Conservation (phyloP, 2,113 vertebrate genomes). For the Caranx melampygus region DNA sequence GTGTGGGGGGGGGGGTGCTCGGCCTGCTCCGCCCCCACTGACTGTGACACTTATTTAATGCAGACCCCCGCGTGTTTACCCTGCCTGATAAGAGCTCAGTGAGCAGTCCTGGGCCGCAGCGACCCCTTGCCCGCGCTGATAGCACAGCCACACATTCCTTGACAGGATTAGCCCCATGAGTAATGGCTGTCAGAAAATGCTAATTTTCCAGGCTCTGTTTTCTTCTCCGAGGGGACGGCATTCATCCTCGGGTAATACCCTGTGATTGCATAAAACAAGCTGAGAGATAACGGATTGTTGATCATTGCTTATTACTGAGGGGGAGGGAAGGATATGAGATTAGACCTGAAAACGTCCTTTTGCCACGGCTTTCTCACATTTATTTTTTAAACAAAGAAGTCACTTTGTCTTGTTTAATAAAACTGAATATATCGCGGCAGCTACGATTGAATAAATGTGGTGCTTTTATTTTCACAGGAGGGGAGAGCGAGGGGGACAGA, state of each 20-base stretch:
- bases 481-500: background rate
- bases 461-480: slow-evolving; percentile 21
- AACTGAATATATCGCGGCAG: background rate
- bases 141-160: slow-evolving; percentile 76
- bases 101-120: slow-evolving; percentile 69
- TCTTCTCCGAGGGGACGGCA: slow-evolving; percentile 64
- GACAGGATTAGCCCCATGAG: slow-evolving; percentile 77
- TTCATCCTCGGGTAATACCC: slow-evolving; percentile 65
- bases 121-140: slow-evolving; percentile 74
- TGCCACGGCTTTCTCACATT: slow-evolving; percentile 26
- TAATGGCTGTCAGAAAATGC: slow-evolving; percentile 81
- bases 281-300: slow-evolving; percentile 71
- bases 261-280: slow-evolving; percentile 65
- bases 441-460: slow-evolving; percentile 1
- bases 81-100: slow-evolving; percentile 80
- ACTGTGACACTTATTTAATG: slow-evolving; percentile 82
- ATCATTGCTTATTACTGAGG: slow-evolving; percentile 62
- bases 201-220: slow-evolving; percentile 73
- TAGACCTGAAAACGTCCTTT: slow-evolving; percentile 26
- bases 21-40: slow-evolving; percentile 60
- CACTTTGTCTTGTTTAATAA: slow-evolving; percentile 7
- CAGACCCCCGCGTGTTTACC: slow-evolving; percentile 82
- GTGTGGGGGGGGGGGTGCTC: slow-evolving; percentile 19
- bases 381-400: slow-evolving; percentile 20
- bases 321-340: slow-evolving; percentile 48